Base-by-base conservation (phyloP, 2,797 vertebrate genomes). In the Schizopygopsis pylzovi region DNA sequence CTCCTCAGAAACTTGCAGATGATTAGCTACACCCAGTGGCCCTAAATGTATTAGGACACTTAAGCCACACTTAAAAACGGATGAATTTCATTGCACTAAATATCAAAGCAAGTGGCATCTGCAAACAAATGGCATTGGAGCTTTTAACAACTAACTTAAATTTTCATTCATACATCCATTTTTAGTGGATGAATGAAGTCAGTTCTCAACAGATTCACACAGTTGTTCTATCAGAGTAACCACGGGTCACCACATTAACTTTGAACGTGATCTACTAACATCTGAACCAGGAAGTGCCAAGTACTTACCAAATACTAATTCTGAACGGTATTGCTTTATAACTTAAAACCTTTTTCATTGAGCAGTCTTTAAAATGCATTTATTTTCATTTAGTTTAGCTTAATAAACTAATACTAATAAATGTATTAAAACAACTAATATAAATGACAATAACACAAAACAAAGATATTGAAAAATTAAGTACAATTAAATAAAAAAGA, bases 21-120 rank as follows among this genome's bases (percentile, higher is more conserved):
- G 47, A 71, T 81, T 59, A 18, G 43, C 45, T 81, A 75, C 61
- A 81, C 33, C 16, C 41, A 47, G 61, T 81, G 61, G 28, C 10
- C 47, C 6, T n/a, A 39, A 47, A 52, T 16, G 76, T 59, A 56
- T 59, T n/a, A 59, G 47, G 8, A 37, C 28, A 49, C 37, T 79
- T 56, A 16, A 79, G 37, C 54, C 6, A n/a, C 61, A 33, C 43
- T 65, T 65, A 67, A 79, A 80, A 80, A 80, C 0, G 18, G 20
- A 25, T 22, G 6, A 13, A 22, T 45, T 67, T 4, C 2, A 80
- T 9, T 49, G 28, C 28, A 67, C 49, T 67, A 81, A 49, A 56
- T 37, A 68, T 15, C 61, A 67, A 81, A 67, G 61, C 10, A 4
- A 28, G 41, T 18, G 56, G 15, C 37, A 59, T 49, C 71, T 49